Evolutionary conservation across 2,888 invertebrate species (phyloP).

Genomic region (Acleris emargana): DNA sequence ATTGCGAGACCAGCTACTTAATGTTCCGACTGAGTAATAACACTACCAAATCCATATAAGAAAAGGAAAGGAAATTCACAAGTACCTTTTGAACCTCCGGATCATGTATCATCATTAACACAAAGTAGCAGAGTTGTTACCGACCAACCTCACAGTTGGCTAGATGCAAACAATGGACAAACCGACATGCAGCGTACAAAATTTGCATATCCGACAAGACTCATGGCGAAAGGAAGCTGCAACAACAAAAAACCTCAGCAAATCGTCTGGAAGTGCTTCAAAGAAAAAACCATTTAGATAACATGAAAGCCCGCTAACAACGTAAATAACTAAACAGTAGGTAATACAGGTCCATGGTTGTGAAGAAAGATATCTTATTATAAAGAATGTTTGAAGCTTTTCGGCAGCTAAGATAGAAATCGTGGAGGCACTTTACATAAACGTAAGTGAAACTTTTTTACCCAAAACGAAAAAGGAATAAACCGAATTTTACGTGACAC

Average conservation of each 20-base stretch:
- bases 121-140: constrained; percentile 1
- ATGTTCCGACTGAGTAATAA: constrained; percentile 6
- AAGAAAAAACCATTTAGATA: constrained; percentile 4
- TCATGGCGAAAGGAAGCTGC: constrained; percentile 19
- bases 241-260: constrained; percentile 8
- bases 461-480: constrained; percentile 13
- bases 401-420: constrained; percentile 18
- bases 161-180: constrained; percentile 40
- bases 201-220: constrained; percentile 33
- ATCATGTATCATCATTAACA: constrained; percentile 16
- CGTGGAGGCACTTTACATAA: constrained; percentile 6
- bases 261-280: not conserved
- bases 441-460: constrained; percentile 12
- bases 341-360: not conserved
- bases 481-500: not conserved
- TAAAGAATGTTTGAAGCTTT: not conserved
- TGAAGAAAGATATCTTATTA: constrained; percentile 3
- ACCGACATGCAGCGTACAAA: constrained; percentile 30
- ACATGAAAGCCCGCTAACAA: constrained; percentile 6
- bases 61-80: no score
- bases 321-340: not conserved
- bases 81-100: not conserved
- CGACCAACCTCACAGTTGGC: constrained; percentile 39
- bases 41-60: no score
- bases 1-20: constrained; percentile 3